Conservation (phyloP, 2,888 invertebrate genomes). For the Tetropium fuscum region DNA sequence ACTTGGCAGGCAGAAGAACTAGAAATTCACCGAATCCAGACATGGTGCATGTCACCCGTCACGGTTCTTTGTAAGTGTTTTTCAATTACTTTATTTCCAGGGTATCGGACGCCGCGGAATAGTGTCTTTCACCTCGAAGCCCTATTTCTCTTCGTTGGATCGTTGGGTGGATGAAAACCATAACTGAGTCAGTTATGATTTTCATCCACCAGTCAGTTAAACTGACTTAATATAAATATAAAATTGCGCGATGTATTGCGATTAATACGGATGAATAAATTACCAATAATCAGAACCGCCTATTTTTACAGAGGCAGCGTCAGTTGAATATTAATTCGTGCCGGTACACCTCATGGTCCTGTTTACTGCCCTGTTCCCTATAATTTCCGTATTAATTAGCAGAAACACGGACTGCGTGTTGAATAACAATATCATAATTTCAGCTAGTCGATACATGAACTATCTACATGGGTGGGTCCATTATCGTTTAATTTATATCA, state of each 20-base stretch:
- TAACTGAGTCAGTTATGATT: too few relatives aligned
- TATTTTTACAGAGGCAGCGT: conserved; percentile 39
- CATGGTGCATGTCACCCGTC: conserved; percentile 59
- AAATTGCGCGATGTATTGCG: too few relatives aligned
- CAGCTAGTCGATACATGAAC: conserved; percentile 33
- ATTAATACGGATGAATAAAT: conserved; percentile 23
- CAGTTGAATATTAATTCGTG: conserved; percentile 48
- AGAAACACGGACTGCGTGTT: conserved; percentile 58
- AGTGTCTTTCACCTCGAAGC: too few relatives aligned
- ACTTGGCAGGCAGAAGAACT: conserved; percentile 56
- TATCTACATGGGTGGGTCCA: too few relatives aligned
- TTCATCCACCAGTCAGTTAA: too few relatives aligned
- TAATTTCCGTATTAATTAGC: conserved; percentile 60
- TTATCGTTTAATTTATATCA: too few relatives aligned
- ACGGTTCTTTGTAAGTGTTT: conserved; percentile 63
- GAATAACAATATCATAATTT: conserved; percentile 60
- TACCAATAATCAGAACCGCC: conserved; percentile 22
- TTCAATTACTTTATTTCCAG: conserved; percentile 24
- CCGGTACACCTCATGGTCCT: conserved; percentile 46
- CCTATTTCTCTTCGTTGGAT: too few relatives aligned
- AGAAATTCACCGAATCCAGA: conserved; percentile 60
- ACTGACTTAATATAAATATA: too few relatives aligned
- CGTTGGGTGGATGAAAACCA: too few relatives aligned
- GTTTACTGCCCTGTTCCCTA: conserved; percentile 50
- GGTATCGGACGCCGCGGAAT: background rate